phyloP scores from a whole-genome alignment of 2,113 vertebrate genomes.

The Mixornis gularis region DNA sequence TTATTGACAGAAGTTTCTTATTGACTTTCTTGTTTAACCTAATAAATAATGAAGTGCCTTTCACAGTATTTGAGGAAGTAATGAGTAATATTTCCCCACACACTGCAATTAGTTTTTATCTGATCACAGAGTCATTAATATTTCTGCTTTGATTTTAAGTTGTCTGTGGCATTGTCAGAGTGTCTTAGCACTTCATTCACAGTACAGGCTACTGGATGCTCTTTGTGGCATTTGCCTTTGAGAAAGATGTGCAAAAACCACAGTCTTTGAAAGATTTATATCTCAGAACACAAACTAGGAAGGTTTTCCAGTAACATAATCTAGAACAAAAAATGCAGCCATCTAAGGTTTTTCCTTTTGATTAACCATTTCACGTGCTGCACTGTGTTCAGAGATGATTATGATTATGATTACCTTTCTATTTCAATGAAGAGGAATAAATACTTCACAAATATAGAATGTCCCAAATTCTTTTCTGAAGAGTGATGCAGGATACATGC shows the following conservation, averaged over 20 bases:
- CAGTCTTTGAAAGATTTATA: neutral
- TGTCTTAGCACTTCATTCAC: neutral
- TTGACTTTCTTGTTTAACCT: conserved; percentile 3
- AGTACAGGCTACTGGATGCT: neutral
- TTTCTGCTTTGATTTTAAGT: neutral
- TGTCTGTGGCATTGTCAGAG: neutral
- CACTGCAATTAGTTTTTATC: neutral
- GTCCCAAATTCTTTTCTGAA: neutral
- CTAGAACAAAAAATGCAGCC: neutral
- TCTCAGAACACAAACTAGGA: neutral
- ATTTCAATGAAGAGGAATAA: neutral
- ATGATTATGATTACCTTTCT: neutral
- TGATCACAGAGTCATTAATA: neutral
- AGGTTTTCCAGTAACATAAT: neutral
- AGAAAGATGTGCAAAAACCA: neutral
- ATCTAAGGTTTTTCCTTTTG: neutral
- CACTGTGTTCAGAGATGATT: neutral
- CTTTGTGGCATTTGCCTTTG: neutral
- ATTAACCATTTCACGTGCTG: neutral
- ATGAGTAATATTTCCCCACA: neutral
- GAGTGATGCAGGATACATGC: neutral
- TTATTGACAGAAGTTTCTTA: conserved; percentile 11
- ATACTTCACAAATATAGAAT: neutral
- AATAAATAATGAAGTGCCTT: conserved; percentile 2
- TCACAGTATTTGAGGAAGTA: neutral